phyloP scores from a whole-genome alignment of 1,140 invertebrate species.

The Pectinophora gossypiella region DNA sequence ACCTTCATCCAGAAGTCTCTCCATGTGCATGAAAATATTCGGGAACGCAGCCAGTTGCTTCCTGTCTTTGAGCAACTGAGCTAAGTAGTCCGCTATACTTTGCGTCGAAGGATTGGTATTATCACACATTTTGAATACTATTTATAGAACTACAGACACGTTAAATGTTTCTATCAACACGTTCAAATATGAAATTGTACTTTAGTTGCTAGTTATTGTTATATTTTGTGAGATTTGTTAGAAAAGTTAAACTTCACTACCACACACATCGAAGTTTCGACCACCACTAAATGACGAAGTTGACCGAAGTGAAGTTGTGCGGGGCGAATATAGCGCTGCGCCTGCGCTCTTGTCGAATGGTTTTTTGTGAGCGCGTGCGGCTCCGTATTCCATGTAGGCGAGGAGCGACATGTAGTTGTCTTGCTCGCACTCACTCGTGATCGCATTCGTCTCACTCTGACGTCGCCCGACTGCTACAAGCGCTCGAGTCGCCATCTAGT shows the following conservation, averaged over 20 bases:
- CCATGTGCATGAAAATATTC: slow-evolving; percentile 99
- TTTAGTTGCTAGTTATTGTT: slow-evolving; percentile 70
- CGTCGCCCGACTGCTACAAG: slow-evolving; percentile 13
- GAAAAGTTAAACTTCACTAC: slow-evolving; percentile 74
- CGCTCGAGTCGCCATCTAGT: slow-evolving; percentile 57
- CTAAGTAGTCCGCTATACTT: slow-evolving; percentile 99
- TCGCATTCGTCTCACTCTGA: slow-evolving; percentile 26
- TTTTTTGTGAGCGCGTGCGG: slow-evolving; percentile 72
- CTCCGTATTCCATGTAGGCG: slow-evolving; percentile 64
- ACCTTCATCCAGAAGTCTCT: slow-evolving; percentile 99
- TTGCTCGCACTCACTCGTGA: slow-evolving; percentile 32
- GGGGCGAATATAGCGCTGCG: slow-evolving; percentile 71
- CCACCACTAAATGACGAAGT: slow-evolving; percentile 73
- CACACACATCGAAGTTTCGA: slow-evolving; percentile 72
- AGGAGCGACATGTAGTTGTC: slow-evolving; percentile 54
- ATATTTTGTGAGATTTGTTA: slow-evolving; percentile 72
- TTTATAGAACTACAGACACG: slow-evolving; percentile 69
- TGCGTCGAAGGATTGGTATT: slow-evolving; percentile 88
- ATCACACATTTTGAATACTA: slow-evolving; percentile 82
- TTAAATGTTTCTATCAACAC: slow-evolving; percentile 60
- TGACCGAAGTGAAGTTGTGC: slow-evolving; percentile 73
- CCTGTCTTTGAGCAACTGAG: slow-evolving; percentile 99
- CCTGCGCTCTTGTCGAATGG: slow-evolving; percentile 64
- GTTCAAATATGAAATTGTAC: slow-evolving; percentile 59
- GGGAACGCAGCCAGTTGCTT: slow-evolving; percentile 99